Base-by-base conservation (phyloP, 1,140 invertebrate species). In the Drosophila orosa region DNA sequence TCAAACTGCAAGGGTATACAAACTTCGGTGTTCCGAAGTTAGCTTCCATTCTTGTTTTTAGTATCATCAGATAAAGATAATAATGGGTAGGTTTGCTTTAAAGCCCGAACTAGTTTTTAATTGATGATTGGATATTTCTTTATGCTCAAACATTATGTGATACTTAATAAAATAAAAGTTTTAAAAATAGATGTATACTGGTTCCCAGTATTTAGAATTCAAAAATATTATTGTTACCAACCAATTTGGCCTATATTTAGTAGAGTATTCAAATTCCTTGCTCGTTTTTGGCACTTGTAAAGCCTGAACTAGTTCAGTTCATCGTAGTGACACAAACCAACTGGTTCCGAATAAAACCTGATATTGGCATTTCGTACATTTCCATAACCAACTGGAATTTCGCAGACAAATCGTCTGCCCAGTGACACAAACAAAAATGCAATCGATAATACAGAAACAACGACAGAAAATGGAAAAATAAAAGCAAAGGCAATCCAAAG, bases 321-420 rank as follows among this genome's bases (percentile, higher is more conserved):
- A 5, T 15, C 10, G 6, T 29, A 10, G 39, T 27, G 55, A 62
- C 35, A 3, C 10, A 15, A 47, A n/a, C n/a, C 25, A 58, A 47
- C 65, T 68, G 40, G 40, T 27, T 57, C 42, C 52, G 17, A 17
- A 19, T 17, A 22, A 71, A 72, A 72, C 66, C 66, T 71, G 68
- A 33, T 72, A 27, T 40, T 69, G 40, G 31, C 67, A 25, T 39
- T 71, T 58, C 22, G 66, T 58, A 72, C 71, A 72, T 71, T 71
- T 71, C 67, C 67, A 71, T 48, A 58, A 12, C 44, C 27, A 68
- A 71, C 68, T 71, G 66, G 66, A 71, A 71, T 58, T 58, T 58
- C n/a, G 66, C 65, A 72, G 68, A 71, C 42, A 58, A 56, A 37
- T 58, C 31, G 68, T 71, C 67, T 71, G 42, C 65, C 50, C 27